Evolutionary conservation across 2,888 invertebrate species (phyloP), one percentile per base, ranked within the genome.

Genomic region (Pandemis cinnamomeana): DNA sequence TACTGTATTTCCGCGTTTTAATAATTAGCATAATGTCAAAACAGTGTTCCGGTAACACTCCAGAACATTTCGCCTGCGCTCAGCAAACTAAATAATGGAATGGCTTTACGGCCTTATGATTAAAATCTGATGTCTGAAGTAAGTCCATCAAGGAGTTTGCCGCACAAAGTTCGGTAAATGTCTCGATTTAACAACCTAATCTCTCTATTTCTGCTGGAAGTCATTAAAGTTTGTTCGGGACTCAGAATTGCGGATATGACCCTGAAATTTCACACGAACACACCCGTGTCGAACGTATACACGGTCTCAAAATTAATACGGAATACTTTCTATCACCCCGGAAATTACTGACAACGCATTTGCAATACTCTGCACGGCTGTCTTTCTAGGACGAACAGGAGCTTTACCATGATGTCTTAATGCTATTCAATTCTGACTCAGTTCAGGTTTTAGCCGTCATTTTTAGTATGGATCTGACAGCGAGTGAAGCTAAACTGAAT

Each of bases 221-320:
- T 86, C 84, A 84, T 89, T 88, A 87, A 87, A 87, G 83, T 86
- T 86, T 79, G 81, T 83, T 85, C 79, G 81, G 82, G 83, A 77
- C 80, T 80, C 79, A 81, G 80, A 78, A 76, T 73, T 76, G 82
- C 82, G 80, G 85, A 81, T 82, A 80, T 81, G 86, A 79, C 87
- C 89, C 85, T 87, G 87, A 88, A 87, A 83, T 42, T 58, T 20
- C 13, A 68, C 41, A 63, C 63, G 58, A 66, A 61, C 42, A 42
- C 11, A 11, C n/a, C 36, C 48, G 41, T 64, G 36, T 58, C 62
- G 15, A 63, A 44, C 44, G 44, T 63, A 36, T 2, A 36, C 27
- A 4, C 27, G 4, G 27, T 36, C 2, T 36, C 27, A 36, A 36
- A 36, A 36, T 36, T 0, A 36, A 36, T 36, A 4, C 27, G 27